Percentiles rank a stretch among this genome's conserved stretches.
Evolutionary conservation across 2,113 vertebrate genomes (phyloP).

Genomic region (Ibidorhyncha struthersii): DNA sequence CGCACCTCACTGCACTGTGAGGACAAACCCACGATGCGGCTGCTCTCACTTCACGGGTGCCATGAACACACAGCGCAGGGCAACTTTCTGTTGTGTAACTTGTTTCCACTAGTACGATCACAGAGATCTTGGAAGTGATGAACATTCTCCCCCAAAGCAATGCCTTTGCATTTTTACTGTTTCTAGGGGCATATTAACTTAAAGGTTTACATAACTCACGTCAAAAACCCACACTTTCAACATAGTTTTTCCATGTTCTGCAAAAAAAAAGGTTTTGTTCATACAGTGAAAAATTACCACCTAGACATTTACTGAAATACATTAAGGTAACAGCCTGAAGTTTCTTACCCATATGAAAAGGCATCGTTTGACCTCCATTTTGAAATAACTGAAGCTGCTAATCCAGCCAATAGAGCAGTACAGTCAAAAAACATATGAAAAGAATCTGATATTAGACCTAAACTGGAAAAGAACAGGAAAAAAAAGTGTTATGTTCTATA

Average conservation of each 20-base stretch:
- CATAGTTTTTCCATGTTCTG: neutral
- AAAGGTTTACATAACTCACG: neutral
- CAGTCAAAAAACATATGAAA: conserved; percentile 99
- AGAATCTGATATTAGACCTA: conserved; percentile 98
- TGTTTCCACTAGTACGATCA: neutral
- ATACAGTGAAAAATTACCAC: neutral
- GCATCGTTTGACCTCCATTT: conserved; percentile 96
- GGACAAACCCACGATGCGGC: neutral
- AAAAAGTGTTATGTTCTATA: neutral
- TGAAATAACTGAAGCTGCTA: conserved; percentile 97
- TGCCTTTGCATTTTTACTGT: neutral
- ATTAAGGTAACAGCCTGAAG: neutral
- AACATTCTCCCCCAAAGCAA: neutral
- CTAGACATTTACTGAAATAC: neutral
- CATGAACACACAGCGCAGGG: accelerated
- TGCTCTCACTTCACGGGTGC: neutral
- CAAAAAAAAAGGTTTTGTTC: neutral
- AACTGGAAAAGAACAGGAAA: conserved; percentile 78
- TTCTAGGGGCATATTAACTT: neutral
- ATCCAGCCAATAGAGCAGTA: conserved; percentile 94
- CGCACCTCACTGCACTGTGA: accelerated
- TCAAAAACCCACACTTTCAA: neutral
- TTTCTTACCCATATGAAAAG: conserved; percentile 96
- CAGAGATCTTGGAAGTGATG: neutral
- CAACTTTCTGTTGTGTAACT: neutral